These are phyloP conservation scores for Amblyjoppa proteus DNA, from an alignment of 2,888 invertebrate genomes.

Conservation along the genomic window DNA sequence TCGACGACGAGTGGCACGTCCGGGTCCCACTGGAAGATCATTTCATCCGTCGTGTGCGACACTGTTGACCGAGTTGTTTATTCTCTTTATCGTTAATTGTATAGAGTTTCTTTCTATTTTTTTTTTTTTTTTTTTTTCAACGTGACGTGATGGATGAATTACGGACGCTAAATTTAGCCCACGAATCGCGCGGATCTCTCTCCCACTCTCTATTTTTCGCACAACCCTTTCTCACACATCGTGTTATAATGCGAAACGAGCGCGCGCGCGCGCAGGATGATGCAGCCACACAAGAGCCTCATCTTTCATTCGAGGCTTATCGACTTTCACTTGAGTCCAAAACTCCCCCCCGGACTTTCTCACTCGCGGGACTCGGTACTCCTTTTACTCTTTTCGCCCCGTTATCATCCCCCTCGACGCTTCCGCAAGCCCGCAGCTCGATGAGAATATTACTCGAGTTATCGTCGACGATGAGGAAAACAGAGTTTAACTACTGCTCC, in stretches of 20 bases:
- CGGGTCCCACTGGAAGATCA: constrained; percentile 97
- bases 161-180: constrained; percentile 45
- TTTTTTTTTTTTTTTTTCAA: constrained; percentile 2
- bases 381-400: constrained; percentile 54
- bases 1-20: constrained; percentile 95
- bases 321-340: constrained; percentile 70
- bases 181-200: constrained; percentile 42
- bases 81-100: constrained; percentile 62
- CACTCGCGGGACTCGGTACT: constrained; percentile 21
- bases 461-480: constrained; percentile 50
- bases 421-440: constrained; percentile 34
- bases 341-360: constrained; percentile 57
- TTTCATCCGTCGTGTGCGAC: constrained; percentile 97
- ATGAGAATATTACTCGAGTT: constrained; percentile 46
- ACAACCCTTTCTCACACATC: constrained; percentile 16
- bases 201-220: neutral
- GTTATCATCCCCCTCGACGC: constrained; percentile 64
- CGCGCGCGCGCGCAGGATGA: constrained; percentile 43
- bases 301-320: constrained; percentile 70
- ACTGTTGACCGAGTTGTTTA: constrained; percentile 87
- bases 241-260: constrained; percentile 27
- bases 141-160: constrained; percentile 29
- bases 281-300: constrained; percentile 66
- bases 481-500: constrained; percentile 19
- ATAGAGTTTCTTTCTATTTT: constrained; percentile 36